Base-by-base conservation (phyloP, 2,888 invertebrate species). In the Hoplodrina ambigua region DNA sequence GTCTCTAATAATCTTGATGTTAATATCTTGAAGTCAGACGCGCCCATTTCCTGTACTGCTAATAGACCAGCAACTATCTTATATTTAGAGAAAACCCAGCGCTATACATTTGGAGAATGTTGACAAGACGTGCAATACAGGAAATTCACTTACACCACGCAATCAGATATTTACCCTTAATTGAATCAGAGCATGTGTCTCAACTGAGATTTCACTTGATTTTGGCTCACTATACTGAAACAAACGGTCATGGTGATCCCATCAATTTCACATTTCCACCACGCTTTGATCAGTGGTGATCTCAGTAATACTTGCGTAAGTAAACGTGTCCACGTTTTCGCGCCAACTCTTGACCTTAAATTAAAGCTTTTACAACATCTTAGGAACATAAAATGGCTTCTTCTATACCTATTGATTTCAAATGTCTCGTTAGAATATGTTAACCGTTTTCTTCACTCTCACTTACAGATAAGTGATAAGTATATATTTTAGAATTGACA, bases 121-220 rank as follows among this genome's bases (percentile, higher is more conserved):
- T 44, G 64, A 50, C 63, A 49, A 49, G 53, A 55, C 61, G 37
- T 77, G 78, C 78, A 78, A 78, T 81, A 68, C 81, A 71, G 81
- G 81, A 78, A 78, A 81, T 58, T 59, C 62, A 66, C 50, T 78
- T 37, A 69, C 17, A 72, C 56, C 41, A 37, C 49, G 81, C 81
- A 71, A 81, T 41, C 41, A 37, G 17, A 37, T 15, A 20, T n/a
- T 75, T 70, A 66, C 57, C 25, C 63, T 57, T 76, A 78, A 67
- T 76, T 58, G n/a, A 78, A 71, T 49, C 37, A 67, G 59, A 62
- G 19, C 55, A 62, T 59, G 53, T 53, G 55, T 10, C 46, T 13
- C 60, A 20, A 64, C 78, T 50, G 53, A 55, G 63, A 61, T 56
- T 54, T 46, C 52, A n/a, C n/a, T n/a, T n/a, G n/a, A n/a, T n/a